Evolutionary conservation across 2,113 vertebrate species (phyloP), one percentile per base, ranked within the genome.

Genomic region (Orycteropus afer): DNA sequence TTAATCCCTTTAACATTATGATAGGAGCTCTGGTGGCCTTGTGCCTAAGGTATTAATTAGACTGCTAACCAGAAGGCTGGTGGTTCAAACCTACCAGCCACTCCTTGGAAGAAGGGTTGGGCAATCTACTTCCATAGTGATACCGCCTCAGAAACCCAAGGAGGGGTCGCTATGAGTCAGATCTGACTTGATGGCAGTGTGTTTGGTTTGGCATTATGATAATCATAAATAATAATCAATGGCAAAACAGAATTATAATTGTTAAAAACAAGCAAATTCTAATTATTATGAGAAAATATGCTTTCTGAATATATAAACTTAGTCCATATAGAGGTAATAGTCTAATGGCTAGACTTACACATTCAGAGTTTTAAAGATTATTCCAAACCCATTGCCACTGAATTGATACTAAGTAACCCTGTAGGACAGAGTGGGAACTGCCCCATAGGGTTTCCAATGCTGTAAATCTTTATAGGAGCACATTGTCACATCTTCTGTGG

Each of bases 291-390:
- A 76, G 42, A 85, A 91, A 79, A 85, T 65, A n/a, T 29, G 2
- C 82, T 49, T 91, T 93, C 65, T 63, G 32, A 53, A 23, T 57
- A 69, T 22, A 15, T 82, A 22, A 25, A 55, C 25, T 49, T 11
- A 90, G 8, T 5, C 17, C 59, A 61, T 42, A 25, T 61, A 47
- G 47, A 96, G 82, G 32, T 59, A 71, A 79, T 71, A 85, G 49
- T 85, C 23, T 78, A 61, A 49, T 67, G 47, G 55, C 65, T 32
- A 86, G 63, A 90, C 55, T 86, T 94, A 78, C 65, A 88, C 88
- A 25, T 93, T 63, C 76, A 92, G 90, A 96, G 65, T 25, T 82
- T 77, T 85, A 71, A 71, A 40, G 69, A 37, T 20, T 71, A 40
- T 71, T n/a, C n/a, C n/a, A n/a, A 71, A 71, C 7, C 20, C 69